Evolutionary conservation across 2,888 invertebrate genomes (phyloP), one percentile per base, ranked within the genome.

Genomic region (Polydrusus cervinus): DNA sequence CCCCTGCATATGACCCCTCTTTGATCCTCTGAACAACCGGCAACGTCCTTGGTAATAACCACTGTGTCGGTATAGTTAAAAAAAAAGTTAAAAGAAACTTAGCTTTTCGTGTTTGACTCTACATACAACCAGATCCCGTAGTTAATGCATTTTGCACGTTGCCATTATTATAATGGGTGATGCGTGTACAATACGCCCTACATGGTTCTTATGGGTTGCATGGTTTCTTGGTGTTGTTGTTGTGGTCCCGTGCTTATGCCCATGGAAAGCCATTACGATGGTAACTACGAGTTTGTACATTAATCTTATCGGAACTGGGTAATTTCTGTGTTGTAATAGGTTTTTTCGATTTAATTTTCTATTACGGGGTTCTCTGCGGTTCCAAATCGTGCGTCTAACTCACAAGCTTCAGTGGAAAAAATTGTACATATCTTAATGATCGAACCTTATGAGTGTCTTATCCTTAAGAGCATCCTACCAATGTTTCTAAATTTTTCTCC

Each of bases 331-430:
- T 53, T 25, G 20, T 53, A 20, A 10, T n/a, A n/a, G n/a, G 9
- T 53, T 53, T n/a, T 53, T 53, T 51, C 38, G 38, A 60, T 60
- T 60, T 60, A 13, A 38, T 60, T 60, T 38, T 34, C 34, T 38
- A 3, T 30, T 55, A 10, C 34, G 34, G 7, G 34, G 1, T 34
- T 9, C 34, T 34, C 34, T 34, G 34, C 8, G 34, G 34, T 34
- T 10, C 1, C 1, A 25, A 25, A 25, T 25, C 5, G 25, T 25
- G 25, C 25, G 5, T 25, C 25, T 25, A 25, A 25, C 25, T 25
- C 25, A 5, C 25, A 5, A 25, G 25, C 25, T 25, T 3, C 25
- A 25, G 3, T 5, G 25, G n/a, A n/a, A n/a, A 25, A 3, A 3
- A 3, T 25, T 25, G 25, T 25, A 3, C n/a, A 3, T 25, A 5